These are phyloP conservation scores for Typhlichthys eigenmanni DNA, from an alignment of 2,797 vertebrate species.

Conservation along the genomic window DNA sequence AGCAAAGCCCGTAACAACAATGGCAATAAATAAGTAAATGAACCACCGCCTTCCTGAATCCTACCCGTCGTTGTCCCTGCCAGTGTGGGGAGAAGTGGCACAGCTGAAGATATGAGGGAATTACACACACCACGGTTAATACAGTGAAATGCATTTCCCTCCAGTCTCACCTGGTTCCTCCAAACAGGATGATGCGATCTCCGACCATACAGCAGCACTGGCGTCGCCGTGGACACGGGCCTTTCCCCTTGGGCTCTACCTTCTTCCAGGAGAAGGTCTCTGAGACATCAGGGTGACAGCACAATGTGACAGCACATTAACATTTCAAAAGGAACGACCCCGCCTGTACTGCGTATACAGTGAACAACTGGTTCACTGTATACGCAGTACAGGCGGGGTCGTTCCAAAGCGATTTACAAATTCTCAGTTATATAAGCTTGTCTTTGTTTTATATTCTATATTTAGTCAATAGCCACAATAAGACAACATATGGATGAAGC, in stretches of 20 bases:
- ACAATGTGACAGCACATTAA: conserved; percentile 2
- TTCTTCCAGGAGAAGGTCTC: conserved; percentile 86
- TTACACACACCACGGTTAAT: not conserved
- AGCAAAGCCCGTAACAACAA: not conserved
- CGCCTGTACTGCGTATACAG: not conserved
- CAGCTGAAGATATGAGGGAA: not conserved
- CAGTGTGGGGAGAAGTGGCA: too few species aligned
- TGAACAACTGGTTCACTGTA: too few species aligned
- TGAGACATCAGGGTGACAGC: conserved; percentile 29
- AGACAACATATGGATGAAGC: conserved; percentile 8
- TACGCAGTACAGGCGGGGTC: too few species aligned
- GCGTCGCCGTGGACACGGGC: conserved; percentile 91
- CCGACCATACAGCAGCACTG: conserved; percentile 98
- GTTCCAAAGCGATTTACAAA: conserved; percentile 6
- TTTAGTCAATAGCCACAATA: conserved; percentile 17
- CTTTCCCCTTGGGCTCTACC: conserved; percentile 93
- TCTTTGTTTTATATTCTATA: conserved; percentile 14
- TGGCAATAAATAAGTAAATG: not conserved
- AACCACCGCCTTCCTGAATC: too few species aligned
- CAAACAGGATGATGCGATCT: conserved; percentile 96
- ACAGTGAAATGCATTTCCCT: not conserved
- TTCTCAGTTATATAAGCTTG: conserved; percentile 14
- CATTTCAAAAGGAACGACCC: not conserved
- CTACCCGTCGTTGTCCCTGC: too few species aligned
- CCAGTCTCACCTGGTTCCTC: conserved; percentile 90